These are phyloP conservation scores for Andrena fulva DNA, from an alignment of 2,888 invertebrate species.

Conservation along the genomic window DNA sequence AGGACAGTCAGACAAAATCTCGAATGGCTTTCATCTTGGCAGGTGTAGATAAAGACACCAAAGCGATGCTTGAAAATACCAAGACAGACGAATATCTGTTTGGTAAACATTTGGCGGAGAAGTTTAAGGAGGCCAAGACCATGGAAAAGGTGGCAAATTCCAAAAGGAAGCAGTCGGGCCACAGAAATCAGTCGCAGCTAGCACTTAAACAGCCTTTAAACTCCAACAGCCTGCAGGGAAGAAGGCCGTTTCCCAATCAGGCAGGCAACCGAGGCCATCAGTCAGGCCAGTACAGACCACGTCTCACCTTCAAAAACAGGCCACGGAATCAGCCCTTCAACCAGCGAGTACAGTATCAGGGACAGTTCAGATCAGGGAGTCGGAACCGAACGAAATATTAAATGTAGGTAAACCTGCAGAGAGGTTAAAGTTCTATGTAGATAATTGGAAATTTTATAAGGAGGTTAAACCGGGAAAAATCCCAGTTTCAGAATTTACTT, in stretches of 20 bases:
- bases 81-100: constrained; percentile 14
- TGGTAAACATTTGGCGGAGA: background rate
- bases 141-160: constrained; percentile 9
- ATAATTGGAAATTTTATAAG: constrained; percentile 7
- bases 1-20: background rate
- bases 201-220: constrained; percentile 11
- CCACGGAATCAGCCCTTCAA: background rate
- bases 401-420: constrained; percentile 6
- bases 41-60: background rate
- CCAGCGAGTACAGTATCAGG: background rate
- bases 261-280: background rate
- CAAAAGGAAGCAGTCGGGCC: background rate
- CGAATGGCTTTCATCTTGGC: background rate
- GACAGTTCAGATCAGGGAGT: background rate
- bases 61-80: background rate
- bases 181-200: background rate
- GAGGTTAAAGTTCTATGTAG: background rate
- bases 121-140: background rate
- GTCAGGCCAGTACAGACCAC: background rate
- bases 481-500: background rate
- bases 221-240: background rate
- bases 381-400: background rate
- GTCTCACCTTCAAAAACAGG: background rate
- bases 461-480: background rate
- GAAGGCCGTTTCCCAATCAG: background rate